Evolutionary conservation across 2,113 vertebrate species (phyloP).

Genomic region (Nannospalax galili): DNA sequence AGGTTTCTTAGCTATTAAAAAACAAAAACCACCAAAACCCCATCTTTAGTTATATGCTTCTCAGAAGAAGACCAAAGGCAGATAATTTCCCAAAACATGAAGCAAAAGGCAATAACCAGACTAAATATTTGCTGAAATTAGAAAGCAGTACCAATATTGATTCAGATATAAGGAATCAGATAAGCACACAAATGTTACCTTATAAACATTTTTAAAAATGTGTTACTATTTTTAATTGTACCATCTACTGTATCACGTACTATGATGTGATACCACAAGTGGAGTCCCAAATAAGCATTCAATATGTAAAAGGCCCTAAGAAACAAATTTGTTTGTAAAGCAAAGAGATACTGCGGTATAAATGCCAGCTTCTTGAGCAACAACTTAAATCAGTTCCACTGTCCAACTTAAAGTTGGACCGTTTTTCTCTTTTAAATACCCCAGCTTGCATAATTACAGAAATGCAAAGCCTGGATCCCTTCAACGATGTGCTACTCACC

Average conservation of each 20-base stretch:
- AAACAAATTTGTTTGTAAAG: slow-evolving; percentile 59
- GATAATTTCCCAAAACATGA: not conserved
- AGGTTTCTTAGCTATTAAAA: too few species aligned
- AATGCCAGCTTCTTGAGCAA: slow-evolving; percentile 39
- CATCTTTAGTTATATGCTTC: not conserved
- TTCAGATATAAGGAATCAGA: not conserved
- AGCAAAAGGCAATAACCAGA: not conserved
- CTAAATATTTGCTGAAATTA: not conserved
- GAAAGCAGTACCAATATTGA: not conserved
- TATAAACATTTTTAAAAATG: not conserved
- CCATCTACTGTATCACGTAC: too few species aligned
- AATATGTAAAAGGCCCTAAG: slow-evolving; percentile 27
- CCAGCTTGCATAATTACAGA: slow-evolving; percentile 32
- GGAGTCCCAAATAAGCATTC: slow-evolving; percentile 48
- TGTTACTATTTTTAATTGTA: not conserved
- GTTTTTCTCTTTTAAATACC: slow-evolving; percentile 32
- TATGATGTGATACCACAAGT: not conserved
- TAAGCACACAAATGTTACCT: not conserved
- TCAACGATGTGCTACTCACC: slow-evolving; percentile 3
- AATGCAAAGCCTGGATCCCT: slow-evolving; percentile 31
- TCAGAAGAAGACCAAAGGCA: not conserved
- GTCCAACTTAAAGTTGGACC: slow-evolving; percentile 55
- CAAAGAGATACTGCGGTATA: slow-evolving; percentile 42
- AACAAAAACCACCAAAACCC: too few species aligned
- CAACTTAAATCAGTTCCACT: slow-evolving; percentile 50